Evolutionary conservation across 2,113 vertebrate genomes (phyloP).

Genomic region (Neodontobutis hainanensis): DNA sequence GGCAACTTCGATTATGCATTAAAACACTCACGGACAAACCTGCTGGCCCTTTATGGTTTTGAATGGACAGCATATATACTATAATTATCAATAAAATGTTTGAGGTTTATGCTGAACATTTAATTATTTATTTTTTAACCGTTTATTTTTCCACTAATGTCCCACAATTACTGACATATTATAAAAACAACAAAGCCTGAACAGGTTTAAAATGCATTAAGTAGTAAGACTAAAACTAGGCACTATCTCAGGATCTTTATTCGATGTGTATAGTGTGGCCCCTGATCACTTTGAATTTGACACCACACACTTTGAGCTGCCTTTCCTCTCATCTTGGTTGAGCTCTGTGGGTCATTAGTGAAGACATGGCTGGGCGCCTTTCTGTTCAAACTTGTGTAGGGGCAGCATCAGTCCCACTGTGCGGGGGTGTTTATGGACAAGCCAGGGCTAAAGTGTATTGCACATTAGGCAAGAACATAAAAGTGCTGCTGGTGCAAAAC

Average conservation of each 20-base stretch:
- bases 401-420: conserved; percentile 2
- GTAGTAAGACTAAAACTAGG: too few relatives aligned
- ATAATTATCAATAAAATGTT: too few relatives aligned
- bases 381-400: conserved; percentile 2
- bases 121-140: too few relatives aligned
- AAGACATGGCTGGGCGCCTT: neutral
- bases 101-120: too few relatives aligned
- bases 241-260: too few relatives aligned
- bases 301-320: too few relatives aligned
- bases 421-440: neutral
- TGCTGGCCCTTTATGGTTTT: neutral
- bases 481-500: conserved; percentile 31
- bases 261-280: too few relatives aligned
- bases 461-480: conserved; percentile 13
- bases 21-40: neutral
- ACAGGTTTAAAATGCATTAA: too few relatives aligned
- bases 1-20: conserved; percentile 13
- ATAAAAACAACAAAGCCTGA: too few relatives aligned
- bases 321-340: neutral
- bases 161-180: neutral
- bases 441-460: neutral
- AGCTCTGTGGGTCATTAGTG: neutral
- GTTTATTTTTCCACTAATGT: neutral
- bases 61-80: too few relatives aligned
- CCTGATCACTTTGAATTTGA: too few relatives aligned